Conservation (phyloP, 35 echinoderm and acorn worm genomes). For the Ptychodera flava region DNA sequence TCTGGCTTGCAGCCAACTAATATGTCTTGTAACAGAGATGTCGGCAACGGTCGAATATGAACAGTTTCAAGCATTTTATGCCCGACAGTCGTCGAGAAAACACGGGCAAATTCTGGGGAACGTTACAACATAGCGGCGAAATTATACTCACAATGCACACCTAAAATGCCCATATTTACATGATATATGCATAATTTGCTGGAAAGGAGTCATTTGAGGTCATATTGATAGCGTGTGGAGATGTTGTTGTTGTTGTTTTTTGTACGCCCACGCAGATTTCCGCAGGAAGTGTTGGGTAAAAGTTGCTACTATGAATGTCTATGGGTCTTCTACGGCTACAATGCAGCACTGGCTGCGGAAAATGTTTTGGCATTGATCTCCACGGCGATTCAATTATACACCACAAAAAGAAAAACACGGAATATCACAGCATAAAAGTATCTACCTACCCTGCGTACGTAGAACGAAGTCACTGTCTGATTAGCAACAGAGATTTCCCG, state of each 20-base stretch:
- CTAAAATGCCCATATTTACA: conserved; percentile 1
- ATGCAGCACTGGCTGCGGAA: not conserved
- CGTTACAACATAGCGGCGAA: not conserved
- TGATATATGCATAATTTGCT: not conserved
- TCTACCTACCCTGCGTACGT: not conserved
- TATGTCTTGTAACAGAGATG: not conserved
- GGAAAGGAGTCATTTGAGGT: not conserved
- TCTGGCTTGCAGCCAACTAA: not conserved
- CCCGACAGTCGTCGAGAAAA: not conserved
- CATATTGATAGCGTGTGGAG: not conserved
- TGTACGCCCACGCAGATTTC: not conserved
- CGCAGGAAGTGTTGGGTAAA: not conserved
- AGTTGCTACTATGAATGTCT: not conserved
- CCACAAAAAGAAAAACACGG: not conserved
- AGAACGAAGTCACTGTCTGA: not conserved
- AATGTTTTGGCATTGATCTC: not conserved
- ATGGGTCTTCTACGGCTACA: not conserved
- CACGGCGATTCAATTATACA: not conserved
- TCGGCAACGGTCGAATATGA: not conserved
- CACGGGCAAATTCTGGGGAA: not conserved
- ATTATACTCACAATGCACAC: not conserved
- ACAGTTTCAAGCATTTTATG: not conserved
- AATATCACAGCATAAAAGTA: not conserved
- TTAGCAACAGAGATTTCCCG: not conserved
- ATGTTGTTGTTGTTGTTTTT: conserved; percentile 1